Evolutionary conservation across 2,888 invertebrate genomes (phyloP), one percentile per base, ranked within the genome.

Genomic region (Drosophila koepferae): DNA sequence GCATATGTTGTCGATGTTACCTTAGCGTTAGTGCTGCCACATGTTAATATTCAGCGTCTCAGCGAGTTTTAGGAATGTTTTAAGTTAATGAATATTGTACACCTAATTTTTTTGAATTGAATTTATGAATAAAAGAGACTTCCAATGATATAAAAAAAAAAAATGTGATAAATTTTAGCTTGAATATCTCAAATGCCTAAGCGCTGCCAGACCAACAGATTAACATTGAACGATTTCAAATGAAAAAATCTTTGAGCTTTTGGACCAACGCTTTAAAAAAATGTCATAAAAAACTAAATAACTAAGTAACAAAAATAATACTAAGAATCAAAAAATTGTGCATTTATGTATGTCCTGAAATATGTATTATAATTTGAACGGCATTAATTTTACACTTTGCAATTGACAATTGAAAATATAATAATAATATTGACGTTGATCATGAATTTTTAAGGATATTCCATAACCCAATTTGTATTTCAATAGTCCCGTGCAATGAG

Each of bases 171-270:
- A 12, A 12, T 12, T 23, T 10, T 10, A n/a, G 5, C 2, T 48
- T 10, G 5, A 31, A n/a, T n/a, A n/a, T 28, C 2, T 10, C 5
- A 34, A 51, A 61, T 40, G 6, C 10, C 14, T 61, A 18, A 6
- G 8, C 16, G 51, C 12, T 31, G 51, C 34, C 34, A 34, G 18
- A 18, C n/a, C 8, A 34, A 51, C 2, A 3, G 12, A 51, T 6
- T 44, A 46, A 14, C 14, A 51, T 18, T 14, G 2, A 34, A 20
- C 10, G 0, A 43, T 6, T 56, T 20, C 41, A 72, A 72, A 65
- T 51, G 23, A 6, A 9, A n/a, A 61, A 40, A 43, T 48, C 12
- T 16, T 46, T 23, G 3, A 46, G 46, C 46, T 46, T 46, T 44
- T 14, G 14, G 12, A 10, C 5, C 10, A 18, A 10, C 18, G 6